A percentile compares a stretch with the other conserved stretches of the same genome.
Evolutionary conservation across 2,113 vertebrate genomes (phyloP).

Genomic region (Leptobrachium leishanense): DNA sequence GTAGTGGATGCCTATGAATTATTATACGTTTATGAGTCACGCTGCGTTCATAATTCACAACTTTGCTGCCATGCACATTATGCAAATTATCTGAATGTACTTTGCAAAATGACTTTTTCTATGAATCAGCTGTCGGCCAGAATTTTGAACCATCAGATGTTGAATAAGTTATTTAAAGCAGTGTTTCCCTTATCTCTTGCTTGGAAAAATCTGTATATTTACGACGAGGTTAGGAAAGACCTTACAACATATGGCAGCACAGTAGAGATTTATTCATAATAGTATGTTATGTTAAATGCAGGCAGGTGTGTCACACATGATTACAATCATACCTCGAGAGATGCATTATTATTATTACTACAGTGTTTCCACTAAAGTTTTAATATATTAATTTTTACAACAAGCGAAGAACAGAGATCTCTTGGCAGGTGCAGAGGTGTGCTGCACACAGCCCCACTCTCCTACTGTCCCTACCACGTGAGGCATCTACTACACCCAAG

Average conservation of each 20-base stretch:
- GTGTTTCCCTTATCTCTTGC: conserved; percentile 33
- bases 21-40: conserved; percentile 29
- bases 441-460: too few relatives aligned
- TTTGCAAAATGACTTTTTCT: conserved; percentile 44
- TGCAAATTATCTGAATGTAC: conserved; percentile 37
- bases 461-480: too few relatives aligned
- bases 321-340: not conserved
- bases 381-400: too few relatives aligned
- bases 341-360: too few relatives aligned
- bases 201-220: conserved; percentile 41
- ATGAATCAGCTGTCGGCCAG: conserved; percentile 27
- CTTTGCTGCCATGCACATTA: conserved; percentile 23
- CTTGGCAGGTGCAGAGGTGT: too few relatives aligned
- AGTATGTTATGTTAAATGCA: not conserved
- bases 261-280: conserved; percentile 1
- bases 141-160: not conserved
- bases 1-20: conserved; percentile 34
- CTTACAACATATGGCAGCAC: conserved; percentile 31
- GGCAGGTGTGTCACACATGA: conserved; percentile 21
- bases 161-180: conserved; percentile 35
- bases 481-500: too few relatives aligned
- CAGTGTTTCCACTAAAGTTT: too few relatives aligned
- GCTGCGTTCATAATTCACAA: conserved; percentile 35
- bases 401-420: too few relatives aligned
- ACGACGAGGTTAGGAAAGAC: conserved; percentile 36